phyloP scores from a whole-genome alignment of 92 coral and sea anemone species.

The Porites divaricata region DNA sequence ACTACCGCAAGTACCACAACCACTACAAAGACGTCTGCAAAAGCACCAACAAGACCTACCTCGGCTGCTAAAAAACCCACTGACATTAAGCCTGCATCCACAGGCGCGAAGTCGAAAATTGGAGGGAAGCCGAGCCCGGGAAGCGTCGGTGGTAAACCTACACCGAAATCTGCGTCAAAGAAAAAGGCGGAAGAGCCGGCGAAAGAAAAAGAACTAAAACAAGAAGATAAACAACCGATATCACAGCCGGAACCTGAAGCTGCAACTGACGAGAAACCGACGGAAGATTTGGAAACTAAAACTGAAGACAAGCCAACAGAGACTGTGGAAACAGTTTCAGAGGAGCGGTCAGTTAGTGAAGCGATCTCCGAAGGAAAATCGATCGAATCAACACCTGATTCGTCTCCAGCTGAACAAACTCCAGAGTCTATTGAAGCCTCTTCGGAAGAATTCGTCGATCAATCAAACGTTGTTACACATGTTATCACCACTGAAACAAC shows the following conservation, averaged over 20 bases:
- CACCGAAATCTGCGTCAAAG: slow-evolving; percentile 38
- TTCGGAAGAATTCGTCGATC: slow-evolving; percentile 21
- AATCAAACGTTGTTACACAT: background rate
- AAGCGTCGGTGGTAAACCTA: slow-evolving; percentile 19
- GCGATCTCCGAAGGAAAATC: slow-evolving; percentile 18
- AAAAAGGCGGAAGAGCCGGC: slow-evolving; percentile 20
- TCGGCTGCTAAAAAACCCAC: slow-evolving; percentile 34
- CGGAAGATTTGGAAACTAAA: background rate
- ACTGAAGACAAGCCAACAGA: slow-evolving; percentile 22
- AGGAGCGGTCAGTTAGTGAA: slow-evolving; percentile 6
- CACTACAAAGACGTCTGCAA: slow-evolving; percentile 34
- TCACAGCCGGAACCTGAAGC: slow-evolving; percentile 1
- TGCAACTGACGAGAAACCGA: slow-evolving; percentile 4
- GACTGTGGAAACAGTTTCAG: slow-evolving; percentile 21
- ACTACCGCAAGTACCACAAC: slow-evolving; percentile 61
- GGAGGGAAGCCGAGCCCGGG: slow-evolving; percentile 45
- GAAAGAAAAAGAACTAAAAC: slow-evolving; percentile 5
- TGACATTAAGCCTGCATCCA: slow-evolving; percentile 25
- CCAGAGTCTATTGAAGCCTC: background rate
- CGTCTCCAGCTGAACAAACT: slow-evolving; percentile 16
- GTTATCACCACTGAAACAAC: background rate
- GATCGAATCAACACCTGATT: slow-evolving; percentile 10
- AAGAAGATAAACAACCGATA: slow-evolving; percentile 25
- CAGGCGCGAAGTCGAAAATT: slow-evolving; percentile 39
- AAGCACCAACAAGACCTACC: slow-evolving; percentile 25